Evolutionary conservation across 2,797 vertebrate species (phyloP).

Genomic region (Lagocephalus sceleratus): DNA sequence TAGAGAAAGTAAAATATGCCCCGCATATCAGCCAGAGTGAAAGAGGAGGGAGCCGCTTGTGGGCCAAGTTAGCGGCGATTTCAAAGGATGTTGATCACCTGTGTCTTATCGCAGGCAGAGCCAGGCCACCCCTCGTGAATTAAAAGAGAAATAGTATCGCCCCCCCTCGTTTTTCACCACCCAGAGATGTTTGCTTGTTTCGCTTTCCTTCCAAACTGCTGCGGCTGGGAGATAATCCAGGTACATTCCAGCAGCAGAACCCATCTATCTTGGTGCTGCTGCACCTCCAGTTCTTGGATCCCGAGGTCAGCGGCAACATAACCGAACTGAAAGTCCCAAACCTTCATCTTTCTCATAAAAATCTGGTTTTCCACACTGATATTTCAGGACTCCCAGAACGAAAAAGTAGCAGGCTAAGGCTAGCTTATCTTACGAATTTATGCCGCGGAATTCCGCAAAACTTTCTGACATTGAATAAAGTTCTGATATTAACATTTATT

Average conservation of each 20-base stretch:
- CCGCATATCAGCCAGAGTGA: slow-evolving; percentile 49
- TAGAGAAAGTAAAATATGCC: slow-evolving; percentile 46
- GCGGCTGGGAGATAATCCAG: slow-evolving; percentile 78
- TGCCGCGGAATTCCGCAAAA: too few relatives aligned
- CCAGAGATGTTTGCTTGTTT: slow-evolving; percentile 65
- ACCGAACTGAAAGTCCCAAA: slow-evolving; percentile 19
- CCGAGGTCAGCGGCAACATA: slow-evolving; percentile 68
- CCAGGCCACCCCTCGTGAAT: slow-evolving; percentile 80
- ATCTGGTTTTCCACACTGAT: background rate
- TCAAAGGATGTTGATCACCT: slow-evolving; percentile 80
- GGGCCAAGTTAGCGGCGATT: slow-evolving; percentile 54
- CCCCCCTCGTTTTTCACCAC: slow-evolving; percentile 78
- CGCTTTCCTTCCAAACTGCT: slow-evolving; percentile 73
- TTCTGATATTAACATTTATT: too few relatives aligned
- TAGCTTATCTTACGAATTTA: too few relatives aligned
- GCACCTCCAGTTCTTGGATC: slow-evolving; percentile 76
- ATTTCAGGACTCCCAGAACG: too few relatives aligned
- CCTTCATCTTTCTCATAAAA: background rate
- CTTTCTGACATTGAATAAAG: too few relatives aligned
- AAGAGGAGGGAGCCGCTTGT: slow-evolving; percentile 21
- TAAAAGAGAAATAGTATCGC: slow-evolving; percentile 81
- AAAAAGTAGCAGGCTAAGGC: too few relatives aligned
- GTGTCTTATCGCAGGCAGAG: slow-evolving; percentile 75
- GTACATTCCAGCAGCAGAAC: slow-evolving; percentile 68
- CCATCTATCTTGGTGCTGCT: slow-evolving; percentile 74